These are phyloP conservation scores for Ciconia nigra DNA, from an alignment of 2,797 vertebrate genomes.

Conservation along the genomic window DNA sequence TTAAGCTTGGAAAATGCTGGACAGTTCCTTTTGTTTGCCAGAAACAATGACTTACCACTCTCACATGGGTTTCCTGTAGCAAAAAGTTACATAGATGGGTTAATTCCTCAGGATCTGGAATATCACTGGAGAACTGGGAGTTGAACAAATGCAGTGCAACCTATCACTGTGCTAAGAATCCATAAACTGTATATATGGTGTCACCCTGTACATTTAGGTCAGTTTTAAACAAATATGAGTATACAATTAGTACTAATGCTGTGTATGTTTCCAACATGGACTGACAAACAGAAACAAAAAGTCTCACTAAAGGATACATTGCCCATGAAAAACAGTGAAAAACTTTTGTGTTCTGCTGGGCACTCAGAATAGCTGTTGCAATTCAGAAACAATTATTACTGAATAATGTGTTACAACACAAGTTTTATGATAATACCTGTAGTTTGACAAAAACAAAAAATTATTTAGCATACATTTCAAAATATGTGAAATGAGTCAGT, in stretches of 20 bases:
- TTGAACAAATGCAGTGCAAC: background rate
- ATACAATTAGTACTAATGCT: background rate
- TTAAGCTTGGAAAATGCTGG: conserved; percentile 51
- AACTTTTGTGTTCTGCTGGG: background rate
- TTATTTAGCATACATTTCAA: background rate
- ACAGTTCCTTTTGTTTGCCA: conserved; percentile 36
- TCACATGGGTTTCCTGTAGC: background rate
- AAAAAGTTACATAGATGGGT: background rate
- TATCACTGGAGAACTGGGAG: background rate
- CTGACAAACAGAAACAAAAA: background rate
- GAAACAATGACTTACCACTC: background rate
- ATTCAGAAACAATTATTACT: background rate
- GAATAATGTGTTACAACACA: background rate
- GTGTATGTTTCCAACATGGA: background rate
- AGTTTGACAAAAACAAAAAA: background rate
- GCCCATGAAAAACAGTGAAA: background rate
- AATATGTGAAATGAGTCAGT: background rate
- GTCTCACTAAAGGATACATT: background rate
- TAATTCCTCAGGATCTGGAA: background rate
- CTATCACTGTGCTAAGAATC: background rate
- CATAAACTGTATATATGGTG: background rate
- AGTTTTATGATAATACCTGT: background rate
- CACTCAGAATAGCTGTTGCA: background rate
- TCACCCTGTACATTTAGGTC: background rate
- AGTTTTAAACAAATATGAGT: background rate